Evolutionary conservation across 2,113 vertebrate species (phyloP), one percentile per base, ranked within the genome.

Genomic region (Sinocyclocheilus rhinocerous): DNA sequence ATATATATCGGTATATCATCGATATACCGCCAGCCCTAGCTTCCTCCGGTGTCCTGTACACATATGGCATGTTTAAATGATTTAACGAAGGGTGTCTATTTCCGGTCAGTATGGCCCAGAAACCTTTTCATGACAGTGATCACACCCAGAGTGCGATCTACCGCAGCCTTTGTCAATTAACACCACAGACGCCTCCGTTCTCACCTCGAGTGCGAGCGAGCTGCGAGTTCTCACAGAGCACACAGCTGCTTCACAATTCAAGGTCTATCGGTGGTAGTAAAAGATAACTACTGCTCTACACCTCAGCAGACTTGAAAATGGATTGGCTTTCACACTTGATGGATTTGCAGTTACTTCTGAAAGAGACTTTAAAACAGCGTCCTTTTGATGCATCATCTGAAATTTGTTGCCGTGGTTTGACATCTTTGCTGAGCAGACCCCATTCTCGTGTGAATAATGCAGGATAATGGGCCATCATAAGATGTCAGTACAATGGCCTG

Each of bases 381-480:
- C 42, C 63, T 77, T 86, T 75, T 83, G 65, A 82, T 69, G 73
- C 36, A n/a, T 70, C 70, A 90, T 65, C 45, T 78, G 83, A 87
- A 87, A 89, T 87, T 81, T 75, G 87, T 87, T 89, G 87, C 87
- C 90, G 91, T 84, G 90, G 90, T 91, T 90, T 91, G 90, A 90
- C 90, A 86, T 91, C 89, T 92, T 92, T 86, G 91, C 91, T 85
- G 84, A 90, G 90, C 91, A 90, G 83, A 92, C 86, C 89, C 36
- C 88, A 92, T 93, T 92, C 92, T 91, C 90, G 90, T 45, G 84
- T 92, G 90, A 92, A 92, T 65, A 76, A 84, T 80, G 55, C 75
- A 67, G 67, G 76, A 94, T 92, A 93, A 94, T 89, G 76, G 92
- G 24, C 76, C 75, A 83, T 70, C 80, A 76, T 91, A 91, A 92